phyloP scores from a whole-genome alignment of 64 coral and sea anemone genomes.

The Porites lutea region DNA sequence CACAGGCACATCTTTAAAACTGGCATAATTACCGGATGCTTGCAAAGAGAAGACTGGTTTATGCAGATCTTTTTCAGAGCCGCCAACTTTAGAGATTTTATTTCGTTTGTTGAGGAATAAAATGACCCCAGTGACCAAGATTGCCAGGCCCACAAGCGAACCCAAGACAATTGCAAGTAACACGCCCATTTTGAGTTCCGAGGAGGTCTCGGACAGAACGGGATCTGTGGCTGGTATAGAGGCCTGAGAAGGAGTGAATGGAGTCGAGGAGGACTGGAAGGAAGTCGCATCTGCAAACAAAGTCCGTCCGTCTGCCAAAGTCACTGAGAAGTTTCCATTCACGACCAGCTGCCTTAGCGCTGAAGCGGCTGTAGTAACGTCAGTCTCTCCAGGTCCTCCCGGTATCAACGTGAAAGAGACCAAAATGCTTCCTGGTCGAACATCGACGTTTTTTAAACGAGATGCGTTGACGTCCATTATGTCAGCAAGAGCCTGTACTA shows the following conservation, averaged over 20 bases:
- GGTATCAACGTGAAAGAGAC: constrained; percentile 66
- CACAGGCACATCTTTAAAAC: background rate
- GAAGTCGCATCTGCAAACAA: constrained; percentile 40
- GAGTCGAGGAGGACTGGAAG: background rate
- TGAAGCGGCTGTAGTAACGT: constrained; percentile 12
- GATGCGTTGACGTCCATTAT: constrained; percentile 13
- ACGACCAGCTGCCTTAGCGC: background rate
- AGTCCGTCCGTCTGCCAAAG: constrained; percentile 26
- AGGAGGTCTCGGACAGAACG: background rate
- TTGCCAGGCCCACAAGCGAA: background rate
- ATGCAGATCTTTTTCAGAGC: background rate
- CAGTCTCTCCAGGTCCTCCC: constrained; percentile 11
- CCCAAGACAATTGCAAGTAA: constrained; percentile 7
- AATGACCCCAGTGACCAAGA: background rate
- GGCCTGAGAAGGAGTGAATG: background rate
- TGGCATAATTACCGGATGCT: constrained; percentile 23
- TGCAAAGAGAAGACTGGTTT: background rate
- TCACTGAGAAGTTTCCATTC: constrained; percentile 27
- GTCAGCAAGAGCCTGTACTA: background rate
- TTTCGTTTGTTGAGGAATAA: background rate
- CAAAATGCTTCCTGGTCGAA: constrained; percentile 68
- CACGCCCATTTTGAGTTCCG: background rate
- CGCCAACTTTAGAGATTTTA: background rate
- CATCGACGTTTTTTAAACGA: constrained; percentile 44
- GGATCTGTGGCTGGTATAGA: background rate